phyloP scores from a whole-genome alignment of 2,797 vertebrate species.

The Oreonectes daqikongensis region DNA sequence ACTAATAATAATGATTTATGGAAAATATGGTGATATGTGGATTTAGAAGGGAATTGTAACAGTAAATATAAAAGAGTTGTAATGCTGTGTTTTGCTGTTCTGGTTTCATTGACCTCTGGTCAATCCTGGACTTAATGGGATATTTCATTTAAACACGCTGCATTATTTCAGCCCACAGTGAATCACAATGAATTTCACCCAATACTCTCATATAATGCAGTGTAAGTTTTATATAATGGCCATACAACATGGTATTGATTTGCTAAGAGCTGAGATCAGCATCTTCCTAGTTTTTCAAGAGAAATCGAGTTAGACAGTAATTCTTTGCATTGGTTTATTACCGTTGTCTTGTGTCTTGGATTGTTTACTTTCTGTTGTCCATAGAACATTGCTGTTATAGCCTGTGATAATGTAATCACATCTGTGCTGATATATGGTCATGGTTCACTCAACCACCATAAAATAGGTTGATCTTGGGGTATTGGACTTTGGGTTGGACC shows the following conservation, averaged over 20 bases:
- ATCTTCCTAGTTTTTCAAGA: not conserved
- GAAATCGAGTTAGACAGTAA: not conserved
- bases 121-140: not conserved
- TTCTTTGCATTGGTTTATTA: not conserved
- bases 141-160: not conserved
- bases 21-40: not conserved
- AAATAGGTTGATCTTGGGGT: no score
- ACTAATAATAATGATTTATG: not conserved
- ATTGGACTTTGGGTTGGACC: no score
- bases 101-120: not conserved
- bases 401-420: no score
- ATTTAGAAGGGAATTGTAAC: not conserved
- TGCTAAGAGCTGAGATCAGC: slow-evolving; percentile 1
- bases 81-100: not conserved
- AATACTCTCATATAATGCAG: not conserved
- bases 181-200: not conserved
- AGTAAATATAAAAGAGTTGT: not conserved
- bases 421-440: no score
- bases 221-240: not conserved
- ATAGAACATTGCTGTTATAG: no score
- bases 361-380: not conserved
- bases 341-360: slow-evolving; percentile 7
- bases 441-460: no score
- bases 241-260: not conserved
- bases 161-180: not conserved